phyloP scores from a whole-genome alignment of 2,797 vertebrate genomes.

The Ara ararauna region DNA sequence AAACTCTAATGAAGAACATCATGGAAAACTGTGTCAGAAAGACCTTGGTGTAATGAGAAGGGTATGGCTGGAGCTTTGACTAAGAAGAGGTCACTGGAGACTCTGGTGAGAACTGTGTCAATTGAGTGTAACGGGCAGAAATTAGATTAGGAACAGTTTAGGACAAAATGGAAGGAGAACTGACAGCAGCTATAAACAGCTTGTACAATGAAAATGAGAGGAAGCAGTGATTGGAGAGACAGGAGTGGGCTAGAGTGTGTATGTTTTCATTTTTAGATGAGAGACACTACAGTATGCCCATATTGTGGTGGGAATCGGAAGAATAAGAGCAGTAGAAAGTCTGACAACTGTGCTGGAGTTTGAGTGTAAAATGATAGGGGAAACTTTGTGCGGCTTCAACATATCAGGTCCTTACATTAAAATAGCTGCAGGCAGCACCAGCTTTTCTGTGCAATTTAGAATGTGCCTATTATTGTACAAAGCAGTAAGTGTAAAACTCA shows the following conservation, averaged over 20 bases:
- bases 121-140: constrained; percentile 20
- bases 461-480: background rate
- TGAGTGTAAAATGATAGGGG: constrained; percentile 12
- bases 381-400: background rate
- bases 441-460: background rate
- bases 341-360: constrained; percentile 59
- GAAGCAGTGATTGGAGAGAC: constrained; percentile 60
- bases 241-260: constrained; percentile 67
- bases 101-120: constrained; percentile 1
- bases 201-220: constrained; percentile 64
- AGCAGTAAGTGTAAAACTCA: background rate
- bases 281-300: constrained; percentile 63
- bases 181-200: constrained; percentile 66
- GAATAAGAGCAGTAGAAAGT: constrained; percentile 53
- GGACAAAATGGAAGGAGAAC: constrained; percentile 66
- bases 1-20: background rate
- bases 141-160: constrained; percentile 59
- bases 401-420: constrained; percentile 20
- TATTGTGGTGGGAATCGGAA: constrained; percentile 49
- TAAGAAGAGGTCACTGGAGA: background rate
- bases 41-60: background rate
- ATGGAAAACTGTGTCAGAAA: constrained; percentile 6
- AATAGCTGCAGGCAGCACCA: constrained; percentile 42
- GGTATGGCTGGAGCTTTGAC: background rate
- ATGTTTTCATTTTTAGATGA: constrained; percentile 51